These are phyloP conservation scores for Oikopleura dioica DNA, from an alignment of 23 tunicate species.

Conservation along the genomic window DNA sequence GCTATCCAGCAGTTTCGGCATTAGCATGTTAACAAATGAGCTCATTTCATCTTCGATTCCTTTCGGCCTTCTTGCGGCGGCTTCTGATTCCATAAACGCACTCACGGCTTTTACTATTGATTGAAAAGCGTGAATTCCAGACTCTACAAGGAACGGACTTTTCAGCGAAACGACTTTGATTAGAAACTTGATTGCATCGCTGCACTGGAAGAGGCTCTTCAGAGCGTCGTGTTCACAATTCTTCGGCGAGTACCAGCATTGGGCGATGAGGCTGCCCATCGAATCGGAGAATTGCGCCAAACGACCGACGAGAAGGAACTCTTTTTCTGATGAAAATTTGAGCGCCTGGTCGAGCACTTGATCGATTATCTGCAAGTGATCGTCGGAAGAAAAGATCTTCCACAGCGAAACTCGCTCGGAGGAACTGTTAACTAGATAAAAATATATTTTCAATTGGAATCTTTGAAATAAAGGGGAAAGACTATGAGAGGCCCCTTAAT, in stretches of 20 bases:
- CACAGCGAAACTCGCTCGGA: not conserved
- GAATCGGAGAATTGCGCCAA: not conserved
- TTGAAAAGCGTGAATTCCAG: conserved; percentile 1
- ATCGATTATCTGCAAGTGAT: not conserved
- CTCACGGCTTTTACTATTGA: too few species aligned
- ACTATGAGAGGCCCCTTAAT: not conserved
- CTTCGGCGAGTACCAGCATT: conserved; percentile 1
- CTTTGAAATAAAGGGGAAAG: too few species aligned
- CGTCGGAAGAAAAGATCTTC: not conserved
- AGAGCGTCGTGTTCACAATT: conserved; percentile 8
- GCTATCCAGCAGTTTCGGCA: too few species aligned
- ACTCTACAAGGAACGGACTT: conserved; percentile 3
- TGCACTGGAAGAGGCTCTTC: not conserved
- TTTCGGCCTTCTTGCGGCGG: too few species aligned
- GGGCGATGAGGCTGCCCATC: not conserved
- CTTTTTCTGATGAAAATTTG: not conserved
- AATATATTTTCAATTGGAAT: too few species aligned
- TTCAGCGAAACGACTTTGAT: too few species aligned
- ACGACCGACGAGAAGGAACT: not conserved
- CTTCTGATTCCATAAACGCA: too few species aligned
- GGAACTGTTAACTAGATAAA: too few species aligned
- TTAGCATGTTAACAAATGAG: too few species aligned
- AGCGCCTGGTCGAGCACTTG: not conserved
- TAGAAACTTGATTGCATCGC: not conserved
- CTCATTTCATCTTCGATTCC: too few species aligned